These are phyloP conservation scores for Peromyscus eremicus DNA, from an alignment of 2,797 vertebrate species.

Conservation along the genomic window DNA sequence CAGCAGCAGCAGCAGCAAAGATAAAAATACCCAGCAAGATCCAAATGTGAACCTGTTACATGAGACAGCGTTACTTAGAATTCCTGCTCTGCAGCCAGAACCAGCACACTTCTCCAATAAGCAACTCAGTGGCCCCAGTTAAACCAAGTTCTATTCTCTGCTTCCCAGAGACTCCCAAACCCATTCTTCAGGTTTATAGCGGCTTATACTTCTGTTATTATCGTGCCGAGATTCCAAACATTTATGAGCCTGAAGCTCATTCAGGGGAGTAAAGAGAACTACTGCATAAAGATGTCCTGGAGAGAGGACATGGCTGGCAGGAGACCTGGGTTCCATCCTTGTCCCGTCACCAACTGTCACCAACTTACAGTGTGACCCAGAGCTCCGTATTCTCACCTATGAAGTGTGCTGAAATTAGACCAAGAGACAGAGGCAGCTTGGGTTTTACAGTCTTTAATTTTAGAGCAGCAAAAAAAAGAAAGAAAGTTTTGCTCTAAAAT, in stretches of 20 bases:
- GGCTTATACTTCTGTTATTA: background rate
- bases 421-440: rapidly evolving
- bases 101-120: background rate
- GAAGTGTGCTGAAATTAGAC: background rate
- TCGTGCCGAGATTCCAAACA: background rate
- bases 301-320: background rate
- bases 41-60: too few relatives aligned
- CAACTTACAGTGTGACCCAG: background rate
- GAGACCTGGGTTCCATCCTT: background rate
- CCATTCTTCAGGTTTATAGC: background rate
- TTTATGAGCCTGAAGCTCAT: background rate
- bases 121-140: background rate
- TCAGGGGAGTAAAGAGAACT: background rate
- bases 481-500: background rate
- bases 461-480: background rate
- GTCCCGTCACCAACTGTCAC: background rate
- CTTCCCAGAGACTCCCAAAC: background rate
- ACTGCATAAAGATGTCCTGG: background rate
- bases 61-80: background rate
- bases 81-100: background rate
- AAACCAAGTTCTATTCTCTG: background rate
- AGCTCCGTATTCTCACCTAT: background rate
- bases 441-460: background rate
- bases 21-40: background rate
- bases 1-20: rapidly evolving